phyloP scores from a whole-genome alignment of 2,888 invertebrate genomes.

The Iphiclides podalirius region DNA sequence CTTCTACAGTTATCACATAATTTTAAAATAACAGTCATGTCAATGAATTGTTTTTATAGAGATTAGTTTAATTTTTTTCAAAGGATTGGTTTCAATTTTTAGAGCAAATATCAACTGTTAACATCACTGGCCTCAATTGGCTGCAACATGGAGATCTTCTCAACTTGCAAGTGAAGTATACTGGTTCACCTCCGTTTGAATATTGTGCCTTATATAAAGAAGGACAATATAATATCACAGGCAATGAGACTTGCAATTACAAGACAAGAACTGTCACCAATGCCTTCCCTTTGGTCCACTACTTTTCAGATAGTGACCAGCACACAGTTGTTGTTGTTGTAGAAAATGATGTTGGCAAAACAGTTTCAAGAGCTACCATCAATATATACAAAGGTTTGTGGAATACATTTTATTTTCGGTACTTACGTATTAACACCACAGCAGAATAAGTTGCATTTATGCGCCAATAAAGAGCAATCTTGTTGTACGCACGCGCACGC shows the following conservation, averaged over 20 bases:
- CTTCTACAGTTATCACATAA: no score
- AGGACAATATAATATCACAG: conserved; percentile 85
- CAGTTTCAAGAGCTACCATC: conserved; percentile 85
- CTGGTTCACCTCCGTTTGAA: conserved; percentile 86
- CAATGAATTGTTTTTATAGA: no score
- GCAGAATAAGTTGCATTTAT: no score
- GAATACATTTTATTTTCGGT: neutral
- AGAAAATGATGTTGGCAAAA: conserved; percentile 86
- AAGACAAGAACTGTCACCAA: conserved; percentile 69
- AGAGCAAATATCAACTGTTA: conserved; percentile 87
- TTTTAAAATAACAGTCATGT: no score
- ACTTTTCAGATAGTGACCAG: conserved; percentile 84
- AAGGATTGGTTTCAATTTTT: no score
- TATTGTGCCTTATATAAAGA: conserved; percentile 84
- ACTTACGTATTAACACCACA: no score
- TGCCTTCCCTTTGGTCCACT: conserved; percentile 83
- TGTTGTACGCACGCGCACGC: no score
- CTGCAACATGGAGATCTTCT: conserved; percentile 89
- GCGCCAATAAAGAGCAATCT: no score
- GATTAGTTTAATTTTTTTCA: no score
- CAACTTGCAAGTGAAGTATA: conserved; percentile 84
- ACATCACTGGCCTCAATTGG: conserved; percentile 89
- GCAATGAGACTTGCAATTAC: conserved; percentile 85
- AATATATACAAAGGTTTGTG: conserved; percentile 90
- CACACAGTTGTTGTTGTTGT: conserved; percentile 90